Base-by-base conservation (phyloP, 53 echinoderm and acorn worm genomes). In the Paracentrotus lividus region DNA sequence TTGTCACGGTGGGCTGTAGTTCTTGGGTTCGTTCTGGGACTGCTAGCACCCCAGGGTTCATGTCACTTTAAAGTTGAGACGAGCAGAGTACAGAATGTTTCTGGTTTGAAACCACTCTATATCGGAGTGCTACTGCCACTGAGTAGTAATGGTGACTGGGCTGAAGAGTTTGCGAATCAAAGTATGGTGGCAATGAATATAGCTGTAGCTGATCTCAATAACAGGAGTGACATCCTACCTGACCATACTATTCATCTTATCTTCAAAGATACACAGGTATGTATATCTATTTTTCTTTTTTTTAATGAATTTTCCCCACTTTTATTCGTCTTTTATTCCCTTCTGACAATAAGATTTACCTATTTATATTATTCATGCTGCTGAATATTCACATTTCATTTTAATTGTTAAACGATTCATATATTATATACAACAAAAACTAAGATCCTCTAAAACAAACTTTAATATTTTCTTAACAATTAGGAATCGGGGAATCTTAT, bases 81-180 rank as follows among this genome's bases (percentile, higher is more conserved):
- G 34, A 21, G 8, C 0, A 27, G 0, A 2, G 36, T 88, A 23
- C 58, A 47, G 4, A 90, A 90, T 45, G 29, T 20, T 1, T 31
- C 64, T 5, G 85, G 88, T 29, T 88, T 59, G 72, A 92, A 45
- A 59, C 95, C 94, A 8, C 95, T 97, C 13, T 91, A 97, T 87
- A 49, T 97, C 54, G 97, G 93, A 9, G 96, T 92, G 10, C 93
- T 97, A 20, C 88, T 97, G 20, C 95, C 97, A 0, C 88, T 95
- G 38, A 93, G 45, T 26, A 52, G 61, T 24, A 88, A 90, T 44
- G 95, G 94, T 7, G 78, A 91, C 20, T 95, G 95, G 95, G 91
- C 91, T 0, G 94, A 94, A 18, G 94, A 95, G 60, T 95, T 93
- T 85, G 95, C 92, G 0, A 68, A 91, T 42, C 95, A 95, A 84